These are phyloP conservation scores for Hydrolagus affinis DNA, from an alignment of 2,113 vertebrate genomes.

Conservation along the genomic window DNA sequence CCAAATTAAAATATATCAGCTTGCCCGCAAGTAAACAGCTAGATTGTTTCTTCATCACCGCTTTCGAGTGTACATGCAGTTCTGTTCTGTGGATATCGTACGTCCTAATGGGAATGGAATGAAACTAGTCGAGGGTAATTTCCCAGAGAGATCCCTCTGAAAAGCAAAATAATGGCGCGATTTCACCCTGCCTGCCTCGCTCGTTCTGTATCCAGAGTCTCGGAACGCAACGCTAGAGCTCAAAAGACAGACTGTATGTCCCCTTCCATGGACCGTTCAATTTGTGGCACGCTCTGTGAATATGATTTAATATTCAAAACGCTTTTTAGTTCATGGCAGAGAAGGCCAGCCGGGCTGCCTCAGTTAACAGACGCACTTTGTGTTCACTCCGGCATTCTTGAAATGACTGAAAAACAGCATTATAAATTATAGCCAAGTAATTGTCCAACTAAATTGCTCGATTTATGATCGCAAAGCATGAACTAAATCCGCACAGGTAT, in stretches of 20 bases:
- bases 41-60: too few relatives aligned
- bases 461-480: neutral
- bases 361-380: too few relatives aligned
- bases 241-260: neutral
- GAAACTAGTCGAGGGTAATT: neutral
- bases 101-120: neutral
- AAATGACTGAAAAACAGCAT: neutral
- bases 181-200: neutral
- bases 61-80: too few relatives aligned
- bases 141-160: neutral
- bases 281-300: neutral
- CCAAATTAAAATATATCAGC: too few relatives aligned
- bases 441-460: neutral
- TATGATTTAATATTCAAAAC: neutral
- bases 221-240: neutral
- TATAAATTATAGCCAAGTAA: neutral
- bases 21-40: too few relatives aligned
- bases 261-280: neutral
- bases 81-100: too few relatives aligned
- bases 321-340: neutral
- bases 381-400: neutral
- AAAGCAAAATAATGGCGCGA: neutral
- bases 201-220: neutral
- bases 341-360: too few relatives aligned
- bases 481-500: too few relatives aligned